Evolutionary conservation across 2,888 invertebrate genomes (phyloP), one percentile per base, ranked within the genome.

Genomic region (Thumatha senex): DNA sequence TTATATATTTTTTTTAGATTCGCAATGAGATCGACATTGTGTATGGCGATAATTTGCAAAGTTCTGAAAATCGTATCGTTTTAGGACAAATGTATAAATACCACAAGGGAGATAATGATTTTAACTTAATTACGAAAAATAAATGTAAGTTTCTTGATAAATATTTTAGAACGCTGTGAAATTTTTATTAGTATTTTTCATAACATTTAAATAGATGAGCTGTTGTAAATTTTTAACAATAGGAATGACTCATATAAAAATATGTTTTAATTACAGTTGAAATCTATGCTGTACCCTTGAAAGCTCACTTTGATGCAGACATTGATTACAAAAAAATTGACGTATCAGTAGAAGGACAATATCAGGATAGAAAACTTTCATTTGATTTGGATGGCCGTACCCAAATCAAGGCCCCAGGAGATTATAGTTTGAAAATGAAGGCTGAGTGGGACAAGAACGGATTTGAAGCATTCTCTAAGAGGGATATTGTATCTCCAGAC

Each of bases 21-120:
- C 89, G 80, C 64, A 92, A 93, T 59, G 92, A 92, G 41, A 63
- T 94, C 2, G 86, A 93, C 35, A 65, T 96, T 9, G 80, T 92
- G 15, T 95, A 95, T 69, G 95, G 95, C 0, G 80, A 87, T 0
- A 95, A 95, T 64, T 84, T 94, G 9, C 88, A 92, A 10, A 67
- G 63, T n/a, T 93, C 93, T 33, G 83, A 92, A 36, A 82, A 83
- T 18, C 93, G 94, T 12, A 65, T 95, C 0, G 89, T 92, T 0
- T 46, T 94, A 4, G 78, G 76, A 42, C 91, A 92, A 54, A 75
- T 84, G 39, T 68, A 84, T 34, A 92, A 91, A 51, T 82, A 84
- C 56, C 78, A 85, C 61, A 73, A 71, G 39, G 78, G 81, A 0
- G 61, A 77, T 0, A 73, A 86, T 0, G 86, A 92, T 34, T 93